A percentile compares a stretch with the other conserved stretches of the same genome.
Conservation (phyloP, 1,140 invertebrate species). For the Cataglyphis hispanica region DNA sequence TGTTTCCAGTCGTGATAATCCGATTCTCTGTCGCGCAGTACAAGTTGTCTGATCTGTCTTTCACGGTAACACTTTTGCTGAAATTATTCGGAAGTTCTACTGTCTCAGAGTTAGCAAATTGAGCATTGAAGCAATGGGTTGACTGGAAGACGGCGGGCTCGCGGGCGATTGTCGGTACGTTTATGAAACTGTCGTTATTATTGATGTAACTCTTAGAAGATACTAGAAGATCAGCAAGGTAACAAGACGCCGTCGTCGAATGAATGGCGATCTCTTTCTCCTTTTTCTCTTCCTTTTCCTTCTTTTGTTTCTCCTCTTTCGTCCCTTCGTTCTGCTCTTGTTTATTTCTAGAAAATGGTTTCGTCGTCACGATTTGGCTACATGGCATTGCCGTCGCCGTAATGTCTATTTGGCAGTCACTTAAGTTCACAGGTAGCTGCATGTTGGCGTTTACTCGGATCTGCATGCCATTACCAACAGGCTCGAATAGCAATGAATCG, state of each 20-base stretch:
- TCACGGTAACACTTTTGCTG: conserved; percentile 78
- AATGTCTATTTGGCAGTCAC: conserved; percentile 82
- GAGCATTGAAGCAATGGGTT: not conserved
- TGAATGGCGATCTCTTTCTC: not conserved
- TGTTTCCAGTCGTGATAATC: not conserved
- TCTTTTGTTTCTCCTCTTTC: conserved; percentile 65
- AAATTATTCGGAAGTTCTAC: conserved; percentile 67
- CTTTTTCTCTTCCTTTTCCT: conserved; percentile 66
- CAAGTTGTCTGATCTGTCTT: conserved; percentile 65
- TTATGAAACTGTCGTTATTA: conserved; percentile 74
- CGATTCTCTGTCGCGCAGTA: not conserved
- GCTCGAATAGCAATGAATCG: conserved; percentile 47
- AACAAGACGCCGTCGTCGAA: conserved; percentile 57
- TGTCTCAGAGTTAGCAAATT: not conserved
- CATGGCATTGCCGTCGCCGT: conserved; percentile 75
- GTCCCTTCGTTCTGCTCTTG: not conserved
- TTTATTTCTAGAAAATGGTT: conserved; percentile 59
- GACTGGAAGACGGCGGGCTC: conserved; percentile 74
- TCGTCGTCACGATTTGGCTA: not conserved
- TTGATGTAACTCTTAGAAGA: conserved; percentile 73
- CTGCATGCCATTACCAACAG: conserved; percentile 67
- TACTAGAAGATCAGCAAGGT: conserved; percentile 69
- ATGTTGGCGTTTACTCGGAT: conserved; percentile 83
- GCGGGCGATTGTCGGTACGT: conserved; percentile 76
- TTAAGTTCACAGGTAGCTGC: conserved; percentile 78